These are phyloP conservation scores for Ptilonorhynchus violaceus DNA, from an alignment of 2,113 vertebrate genomes.

Conservation along the genomic window DNA sequence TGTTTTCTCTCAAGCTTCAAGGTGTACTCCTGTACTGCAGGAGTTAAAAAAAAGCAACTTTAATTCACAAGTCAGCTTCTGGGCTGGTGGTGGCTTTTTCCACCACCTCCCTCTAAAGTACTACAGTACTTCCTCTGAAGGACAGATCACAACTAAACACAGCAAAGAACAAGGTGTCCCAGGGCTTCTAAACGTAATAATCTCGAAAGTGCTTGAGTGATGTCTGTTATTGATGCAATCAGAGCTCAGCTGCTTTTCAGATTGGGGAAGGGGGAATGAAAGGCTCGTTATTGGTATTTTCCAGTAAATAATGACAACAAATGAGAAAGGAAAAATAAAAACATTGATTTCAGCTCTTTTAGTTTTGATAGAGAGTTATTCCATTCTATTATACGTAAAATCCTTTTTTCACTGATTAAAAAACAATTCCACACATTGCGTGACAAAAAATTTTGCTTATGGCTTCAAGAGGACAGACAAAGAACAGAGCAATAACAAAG, in stretches of 20 bases:
- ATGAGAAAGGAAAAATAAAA: background rate
- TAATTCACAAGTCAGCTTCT: background rate
- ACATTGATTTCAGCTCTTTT: background rate
- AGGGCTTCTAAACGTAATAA: background rate
- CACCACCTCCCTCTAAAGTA: background rate
- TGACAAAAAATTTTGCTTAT: background rate
- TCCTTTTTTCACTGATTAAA: background rate
- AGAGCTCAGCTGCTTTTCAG: background rate
- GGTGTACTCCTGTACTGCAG: background rate
- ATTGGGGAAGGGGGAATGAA: background rate
- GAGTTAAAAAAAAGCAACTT: background rate
- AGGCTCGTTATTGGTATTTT: background rate
- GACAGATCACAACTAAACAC: background rate
- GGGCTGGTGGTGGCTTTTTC: rapidly evolving
- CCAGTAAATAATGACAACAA: background rate
- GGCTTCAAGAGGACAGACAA: background rate
- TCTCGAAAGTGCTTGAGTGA: background rate
- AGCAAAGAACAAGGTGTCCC: background rate
- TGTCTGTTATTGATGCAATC: background rate
- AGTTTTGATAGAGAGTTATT: background rate
- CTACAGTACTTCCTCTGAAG: background rate
- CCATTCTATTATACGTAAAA: background rate
- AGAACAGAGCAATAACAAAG: background rate
- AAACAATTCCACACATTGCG: background rate
- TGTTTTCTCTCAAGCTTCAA: background rate